Evolutionary conservation across 23 tunicate genomes (phyloP), one percentile per base, ranked within the genome.

Genomic region (Aplidium turbinatum): DNA sequence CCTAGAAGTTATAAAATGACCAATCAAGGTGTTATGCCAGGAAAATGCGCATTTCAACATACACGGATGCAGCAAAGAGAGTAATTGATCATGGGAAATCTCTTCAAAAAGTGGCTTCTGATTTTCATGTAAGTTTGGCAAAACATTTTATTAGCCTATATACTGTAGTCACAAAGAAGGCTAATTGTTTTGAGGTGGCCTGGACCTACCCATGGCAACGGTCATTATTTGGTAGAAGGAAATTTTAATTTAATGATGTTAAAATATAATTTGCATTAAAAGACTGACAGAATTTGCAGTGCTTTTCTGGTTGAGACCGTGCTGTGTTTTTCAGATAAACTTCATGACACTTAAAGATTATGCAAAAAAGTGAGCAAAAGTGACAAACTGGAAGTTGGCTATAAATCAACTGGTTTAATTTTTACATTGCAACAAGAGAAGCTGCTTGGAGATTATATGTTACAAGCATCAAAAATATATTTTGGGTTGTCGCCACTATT

Each of bases 341-440:
- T 42, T 42, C 50, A 42, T 42, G 50, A 42, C 50, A 42, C 50
- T 42, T 42, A 42, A 42, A 11, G 50, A 42, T 42, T 42, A 9
- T 11, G 50, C 50, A 42, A 42, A 9, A 16, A 42, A 42, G 13
- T 42, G 50, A 42, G 16, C 11, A 42, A n/a, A n/a, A n/a, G n/a
- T n/a, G n/a, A n/a, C n/a, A n/a, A 42, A 42, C 50, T 9, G 11
- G 50, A 42, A 42, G 50, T 42, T 42, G 50, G 50, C 11, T 42
- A 42, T 11, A 42, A 42, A 42, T 11, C 50, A 9, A 42, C 50
- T 42, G 50, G 50, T 42, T 16, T 42, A 11, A 42, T 42, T 42
- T 42, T 42, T 16, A 42, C 16, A 42, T 42, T 42, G 50, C 13
- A 9, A 16, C 50, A 42, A 11, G 50, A 42, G 50, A 42, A 42